Evolutionary conservation across 2,113 vertebrate genomes (phyloP), one percentile per base, ranked within the genome.

Genomic region (Hypocryptadius cinnamomeus): DNA sequence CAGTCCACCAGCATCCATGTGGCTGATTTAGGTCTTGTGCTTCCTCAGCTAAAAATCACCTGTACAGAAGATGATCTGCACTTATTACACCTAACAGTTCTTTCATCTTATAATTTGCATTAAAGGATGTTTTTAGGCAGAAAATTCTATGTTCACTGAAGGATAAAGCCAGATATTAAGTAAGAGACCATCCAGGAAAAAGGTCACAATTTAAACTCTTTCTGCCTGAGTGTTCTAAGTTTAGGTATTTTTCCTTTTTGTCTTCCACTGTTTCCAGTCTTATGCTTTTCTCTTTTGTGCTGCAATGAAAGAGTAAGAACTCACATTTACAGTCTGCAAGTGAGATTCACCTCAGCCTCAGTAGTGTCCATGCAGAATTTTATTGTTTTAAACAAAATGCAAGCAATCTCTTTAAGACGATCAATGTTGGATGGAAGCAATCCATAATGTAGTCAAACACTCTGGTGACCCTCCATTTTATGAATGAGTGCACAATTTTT

Each of bases 31-130:
- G 59, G 83, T 23, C 80, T 91, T 91, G 54, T 87, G 74, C 92
- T 96, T 95, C 96, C 84, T 96, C 92, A 92, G 95, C 90, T 97
- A 97, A 96, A 97, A 96, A 97, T 87, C 92, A 98, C 89, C 96
- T 96, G 93, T 96, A 97, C 94, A 95, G 97, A 96, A 98, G 95
- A 94, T 97, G 95, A 98, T 98, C 98, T 97, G 95, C 98, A 96
- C 97, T 98, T 98, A 98, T 82, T 98, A 97, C 84, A 97, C 97
- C 96, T 97, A 94, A 96, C 91, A 91, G 90, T 96, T 73, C 94
- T 97, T 98, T 97, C 94, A 93, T 96, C 82, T 98, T 98, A 96
- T 97, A 98, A 98, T 98, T 98, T 97, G 88, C 97, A 97, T 97
- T 98, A 98, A 98, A 97, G 97, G 92, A 96, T 97, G 89, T 98